Evolutionary conservation across 1,140 invertebrate genomes (phyloP), one percentile per base, ranked within the genome.

Genomic region (Apolygus lucorum): DNA sequence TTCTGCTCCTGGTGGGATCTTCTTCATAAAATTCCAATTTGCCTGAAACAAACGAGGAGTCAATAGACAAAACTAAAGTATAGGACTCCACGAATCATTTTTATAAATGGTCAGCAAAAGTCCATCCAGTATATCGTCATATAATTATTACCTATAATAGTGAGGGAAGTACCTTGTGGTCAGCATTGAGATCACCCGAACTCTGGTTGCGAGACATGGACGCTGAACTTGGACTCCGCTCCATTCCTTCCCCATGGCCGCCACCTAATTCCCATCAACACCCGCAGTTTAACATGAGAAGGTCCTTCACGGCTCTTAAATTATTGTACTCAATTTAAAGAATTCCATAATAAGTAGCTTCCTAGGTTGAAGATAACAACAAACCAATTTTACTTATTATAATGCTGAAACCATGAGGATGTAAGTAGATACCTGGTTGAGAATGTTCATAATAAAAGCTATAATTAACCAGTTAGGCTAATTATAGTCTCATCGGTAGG

Each of bases 1-100:
- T 81, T 99, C 96, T 0, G 95, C 91, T 24, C 95, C 96, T 0
- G 86, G 86, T n/a, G 96, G 96, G 76, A 99, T 95, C 83, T 99
- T 99, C 52, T 91, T 85, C 93, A 98, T 95, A 75, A 98, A 98
- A 75, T 95, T 87, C 65, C 88, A 89, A 79, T 98, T 98, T 62
- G 86, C 84, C 85, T 93, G 14, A 8, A 64, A 26, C 14, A 8
- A 64, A 64, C 11, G 22, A 49, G 8, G 8, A 62, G 27, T 63
- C 26, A 27, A 27, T 63, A 8, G 17, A 8, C 54, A 22, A 11
- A 22, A 62, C 24, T 14, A 11, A 4, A 8, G 22, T 25, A 62
- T 62, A 11, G 22, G 4, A 11, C 8, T 11, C 14, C 14, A 8
- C 4, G 8, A 64, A 64, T 27, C 8, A 64, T 27, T 64, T 24